Conservation (phyloP, 2,797 vertebrate species). For the Notoglanidium macrostoma region DNA sequence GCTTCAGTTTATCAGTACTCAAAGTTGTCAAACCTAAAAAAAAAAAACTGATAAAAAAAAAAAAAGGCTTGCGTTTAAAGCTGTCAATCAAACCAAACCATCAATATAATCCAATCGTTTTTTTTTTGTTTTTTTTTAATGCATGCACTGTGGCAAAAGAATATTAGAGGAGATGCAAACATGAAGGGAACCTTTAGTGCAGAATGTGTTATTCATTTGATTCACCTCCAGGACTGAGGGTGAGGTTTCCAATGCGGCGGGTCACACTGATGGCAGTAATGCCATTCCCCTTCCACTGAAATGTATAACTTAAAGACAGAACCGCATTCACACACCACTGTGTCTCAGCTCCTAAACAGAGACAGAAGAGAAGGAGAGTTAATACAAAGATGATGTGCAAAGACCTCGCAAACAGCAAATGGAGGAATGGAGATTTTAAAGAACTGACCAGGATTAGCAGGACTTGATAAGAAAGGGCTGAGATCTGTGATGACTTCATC, state of each 20-base stretch:
- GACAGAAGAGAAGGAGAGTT: background rate
- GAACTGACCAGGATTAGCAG: background rate
- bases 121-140: background rate
- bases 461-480: constrained; percentile 68
- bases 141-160: background rate
- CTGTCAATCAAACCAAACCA: background rate
- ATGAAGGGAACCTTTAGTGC: background rate
- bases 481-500: constrained; percentile 67
- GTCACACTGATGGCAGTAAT: constrained; percentile 78
- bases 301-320: constrained; percentile 82
- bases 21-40: background rate
- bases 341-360: background rate
- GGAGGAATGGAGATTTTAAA: background rate
- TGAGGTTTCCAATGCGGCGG: constrained; percentile 70
- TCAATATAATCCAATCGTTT: background rate
- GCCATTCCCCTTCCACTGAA: constrained; percentile 80
- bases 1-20: background rate
- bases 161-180: background rate
- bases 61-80: background rate
- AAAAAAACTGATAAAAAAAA: background rate
- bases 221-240: constrained; percentile 51
- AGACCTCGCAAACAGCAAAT: background rate
- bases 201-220: too few relatives aligned
- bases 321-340: constrained; percentile 76
- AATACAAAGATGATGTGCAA: background rate